Conservation (phyloP, 2,797 vertebrate species). For the Hapalemur alaotrensis region DNA sequence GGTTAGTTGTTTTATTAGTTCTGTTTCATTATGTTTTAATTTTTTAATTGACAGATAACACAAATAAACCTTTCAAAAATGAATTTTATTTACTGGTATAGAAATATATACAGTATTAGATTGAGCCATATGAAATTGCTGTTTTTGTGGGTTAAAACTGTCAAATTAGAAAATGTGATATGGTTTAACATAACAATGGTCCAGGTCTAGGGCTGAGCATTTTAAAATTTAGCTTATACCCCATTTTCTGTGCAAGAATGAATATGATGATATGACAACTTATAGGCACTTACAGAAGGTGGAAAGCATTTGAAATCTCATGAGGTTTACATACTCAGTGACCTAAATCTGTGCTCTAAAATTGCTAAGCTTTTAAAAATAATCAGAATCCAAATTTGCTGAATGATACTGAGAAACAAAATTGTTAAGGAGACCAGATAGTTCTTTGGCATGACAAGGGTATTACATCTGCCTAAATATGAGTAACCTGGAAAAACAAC, state of each 20-base stretch:
- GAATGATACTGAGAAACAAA: not conserved
- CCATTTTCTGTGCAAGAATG: not conserved
- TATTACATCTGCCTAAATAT: not conserved
- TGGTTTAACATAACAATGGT: not conserved
- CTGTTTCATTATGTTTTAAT: not conserved
- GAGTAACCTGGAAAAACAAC: not conserved
- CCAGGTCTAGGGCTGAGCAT: not conserved
- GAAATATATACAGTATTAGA: not conserved
- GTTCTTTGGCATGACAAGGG: not conserved
- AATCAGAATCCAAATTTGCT: not conserved
- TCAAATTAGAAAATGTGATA: not conserved
- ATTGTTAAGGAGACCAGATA: not conserved
- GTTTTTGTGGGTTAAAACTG: not conserved
- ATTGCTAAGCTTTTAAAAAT: not conserved
- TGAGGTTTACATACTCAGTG: not conserved
- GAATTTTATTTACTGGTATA: not conserved
- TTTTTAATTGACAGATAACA: not conserved
- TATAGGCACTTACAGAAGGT: not conserved
- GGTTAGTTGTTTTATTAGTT: not conserved
- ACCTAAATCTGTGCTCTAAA: not conserved
- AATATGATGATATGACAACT: not conserved
- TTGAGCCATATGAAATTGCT: not conserved
- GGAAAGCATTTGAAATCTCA: not conserved
- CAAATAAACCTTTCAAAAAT: not conserved
- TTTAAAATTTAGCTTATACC: not conserved